These are phyloP conservation scores for Caenorhabditis sp. DNA, from an alignment of 2,888 invertebrate genomes.

Conservation along the genomic window DNA sequence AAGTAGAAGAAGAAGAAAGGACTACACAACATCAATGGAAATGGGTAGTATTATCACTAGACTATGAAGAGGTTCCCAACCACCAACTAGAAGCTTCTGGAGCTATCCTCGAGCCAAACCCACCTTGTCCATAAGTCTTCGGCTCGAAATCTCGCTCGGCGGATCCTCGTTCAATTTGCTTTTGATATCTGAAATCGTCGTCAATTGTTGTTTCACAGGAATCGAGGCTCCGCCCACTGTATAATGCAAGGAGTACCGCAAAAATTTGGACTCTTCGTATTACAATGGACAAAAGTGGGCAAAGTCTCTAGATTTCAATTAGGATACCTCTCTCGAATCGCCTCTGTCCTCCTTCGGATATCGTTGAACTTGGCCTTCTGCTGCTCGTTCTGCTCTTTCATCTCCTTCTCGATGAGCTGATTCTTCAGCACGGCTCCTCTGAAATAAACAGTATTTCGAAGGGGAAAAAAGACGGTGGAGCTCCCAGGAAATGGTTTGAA, in stretches of 20 bases:
- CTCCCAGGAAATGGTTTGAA: not conserved
- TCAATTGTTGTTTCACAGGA: not conserved
- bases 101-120: not conserved
- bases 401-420: conserved; percentile 92
- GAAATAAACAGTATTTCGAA: conserved; percentile 51
- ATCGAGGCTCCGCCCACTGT: too few relatives aligned
- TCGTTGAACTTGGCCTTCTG: conserved; percentile 93
- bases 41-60: not conserved
- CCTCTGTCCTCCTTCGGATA: conserved; percentile 96
- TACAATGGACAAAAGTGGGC: too few relatives aligned
- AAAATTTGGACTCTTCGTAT: too few relatives aligned
- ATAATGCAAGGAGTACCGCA: too few relatives aligned
- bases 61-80: not conserved
- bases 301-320: too few relatives aligned
- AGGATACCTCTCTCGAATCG: conserved; percentile 86
- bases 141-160: conserved; percentile 69
- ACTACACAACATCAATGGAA: conserved; percentile 56
- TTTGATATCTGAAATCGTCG: conserved; percentile 71
- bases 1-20: conserved; percentile 24
- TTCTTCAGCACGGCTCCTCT: conserved; percentile 97
- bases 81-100: too few relatives aligned
- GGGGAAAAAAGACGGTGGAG: too few relatives aligned
- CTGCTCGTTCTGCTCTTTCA: conserved; percentile 91
- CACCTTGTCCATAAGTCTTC: conserved; percentile 80
- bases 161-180: conserved; percentile 70